Evolutionary conservation across 2,888 invertebrate genomes (phyloP), one percentile per base, ranked within the genome.

Genomic region (Macaria notata): DNA sequence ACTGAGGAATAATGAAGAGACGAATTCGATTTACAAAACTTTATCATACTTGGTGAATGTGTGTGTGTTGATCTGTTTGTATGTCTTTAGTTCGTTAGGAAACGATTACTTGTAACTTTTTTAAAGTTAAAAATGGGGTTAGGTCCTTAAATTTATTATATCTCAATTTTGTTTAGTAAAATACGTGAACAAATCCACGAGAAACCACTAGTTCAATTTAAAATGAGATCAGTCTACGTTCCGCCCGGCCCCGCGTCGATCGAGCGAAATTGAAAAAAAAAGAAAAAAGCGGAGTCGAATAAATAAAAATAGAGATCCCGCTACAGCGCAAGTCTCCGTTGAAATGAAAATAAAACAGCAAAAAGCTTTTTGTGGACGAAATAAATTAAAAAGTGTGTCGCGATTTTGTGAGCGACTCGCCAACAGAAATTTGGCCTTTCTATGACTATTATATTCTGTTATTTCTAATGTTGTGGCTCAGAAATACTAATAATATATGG

Each of bases 231-330:
- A 80, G 87, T 87, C 88, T 87, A 81, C 88, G 88, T 86, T 86
- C 85, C 84, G 80, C 80, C 74, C 77, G 81, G 84, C 78, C 79
- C 83, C 81, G 82, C 83, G 87, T 84, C 87, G 89, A 89, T 88
- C 86, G 86, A 72, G 75, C 83, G 81, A 87, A 89, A 91, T 87
- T 88, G 86, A 89, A 90, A 90, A 85, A 84, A 73, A 76, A 76
- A 73, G 29, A 1, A 78, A 79, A 83, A 84, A 78, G 70, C 69
- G 67, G 75, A 78, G 78, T 68, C 82, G 84, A 88, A 88, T 88
- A 90, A 90, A 91, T 87, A 90, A 91, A 90, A 90, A 90, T 90
- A 90, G 89, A 89, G 86, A 88, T 84, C 82, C 89, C 87, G 88
- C 88, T 88, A 88, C 88, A 87, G 86, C 85, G 88, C 89, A 90